These are phyloP conservation scores for Ochropacha duplaris DNA, from an alignment of 2,888 invertebrate genomes.

Conservation along the genomic window DNA sequence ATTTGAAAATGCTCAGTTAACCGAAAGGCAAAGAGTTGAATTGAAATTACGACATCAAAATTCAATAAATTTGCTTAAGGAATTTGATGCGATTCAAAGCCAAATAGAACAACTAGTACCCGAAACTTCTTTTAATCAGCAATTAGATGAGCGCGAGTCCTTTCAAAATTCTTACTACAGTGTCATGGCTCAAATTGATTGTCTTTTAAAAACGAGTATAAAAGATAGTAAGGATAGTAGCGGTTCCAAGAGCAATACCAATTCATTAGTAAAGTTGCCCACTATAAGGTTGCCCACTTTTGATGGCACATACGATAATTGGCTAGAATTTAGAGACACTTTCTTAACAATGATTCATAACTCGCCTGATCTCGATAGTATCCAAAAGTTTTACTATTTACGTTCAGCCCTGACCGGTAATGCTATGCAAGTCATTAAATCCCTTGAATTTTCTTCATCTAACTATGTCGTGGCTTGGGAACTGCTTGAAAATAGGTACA, in stretches of 20 bases:
- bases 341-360: conserved; percentile 20
- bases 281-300: conserved; percentile 19
- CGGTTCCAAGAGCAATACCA: neutral
- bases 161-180: neutral
- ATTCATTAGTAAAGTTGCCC: conserved; percentile 12
- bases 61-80: no score
- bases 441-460: conserved; percentile 16
- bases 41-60: neutral
- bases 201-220: no score
- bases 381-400: conserved; percentile 23
- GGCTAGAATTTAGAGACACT: conserved; percentile 9
- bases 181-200: neutral
- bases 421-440: conserved; percentile 13
- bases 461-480: conserved; percentile 21
- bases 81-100: no score
- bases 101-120: neutral
- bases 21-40: neutral
- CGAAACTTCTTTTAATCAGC: neutral
- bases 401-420: conserved; percentile 16
- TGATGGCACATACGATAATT: conserved; percentile 23
- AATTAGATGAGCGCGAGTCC: neutral
- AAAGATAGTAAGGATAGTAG: no score
- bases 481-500: conserved; percentile 7
- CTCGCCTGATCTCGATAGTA: conserved; percentile 9
- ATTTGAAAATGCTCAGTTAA: neutral